phyloP scores from a whole-genome alignment of 2,113 vertebrate genomes.

The Mobula birostris region DNA sequence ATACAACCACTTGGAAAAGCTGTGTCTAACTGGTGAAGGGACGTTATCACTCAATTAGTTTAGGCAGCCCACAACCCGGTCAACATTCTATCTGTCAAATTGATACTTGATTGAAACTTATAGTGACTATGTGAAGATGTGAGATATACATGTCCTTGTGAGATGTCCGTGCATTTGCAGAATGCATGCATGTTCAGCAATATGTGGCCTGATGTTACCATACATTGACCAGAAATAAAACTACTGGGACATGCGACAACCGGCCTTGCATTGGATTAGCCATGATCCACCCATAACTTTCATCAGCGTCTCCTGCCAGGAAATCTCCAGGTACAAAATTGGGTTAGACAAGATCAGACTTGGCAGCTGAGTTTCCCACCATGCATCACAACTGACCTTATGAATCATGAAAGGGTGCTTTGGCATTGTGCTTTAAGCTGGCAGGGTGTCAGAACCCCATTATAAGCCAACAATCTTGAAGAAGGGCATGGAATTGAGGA shows the following conservation, averaged over 20 bases:
- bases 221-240: neutral
- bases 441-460: neutral
- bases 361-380: neutral
- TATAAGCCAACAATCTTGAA: neutral
- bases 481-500: neutral
- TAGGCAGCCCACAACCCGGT: neutral
- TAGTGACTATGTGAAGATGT: neutral
- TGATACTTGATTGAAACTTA: neutral
- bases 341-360: neutral
- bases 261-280: neutral
- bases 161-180: neutral
- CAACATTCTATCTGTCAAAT: neutral
- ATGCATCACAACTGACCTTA: neutral
- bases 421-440: neutral
- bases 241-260: neutral
- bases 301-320: neutral
- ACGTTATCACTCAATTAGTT: neutral
- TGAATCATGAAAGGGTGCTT: neutral
- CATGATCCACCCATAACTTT: neutral
- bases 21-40: neutral
- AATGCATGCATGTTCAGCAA: neutral
- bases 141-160: neutral
- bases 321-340: neutral
- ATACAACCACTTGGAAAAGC: neutral
- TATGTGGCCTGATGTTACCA: neutral